Evolutionary conservation across 2,113 vertebrate species (phyloP), one percentile per base, ranked within the genome.

Genomic region (Pseudopodoces humilis): DNA sequence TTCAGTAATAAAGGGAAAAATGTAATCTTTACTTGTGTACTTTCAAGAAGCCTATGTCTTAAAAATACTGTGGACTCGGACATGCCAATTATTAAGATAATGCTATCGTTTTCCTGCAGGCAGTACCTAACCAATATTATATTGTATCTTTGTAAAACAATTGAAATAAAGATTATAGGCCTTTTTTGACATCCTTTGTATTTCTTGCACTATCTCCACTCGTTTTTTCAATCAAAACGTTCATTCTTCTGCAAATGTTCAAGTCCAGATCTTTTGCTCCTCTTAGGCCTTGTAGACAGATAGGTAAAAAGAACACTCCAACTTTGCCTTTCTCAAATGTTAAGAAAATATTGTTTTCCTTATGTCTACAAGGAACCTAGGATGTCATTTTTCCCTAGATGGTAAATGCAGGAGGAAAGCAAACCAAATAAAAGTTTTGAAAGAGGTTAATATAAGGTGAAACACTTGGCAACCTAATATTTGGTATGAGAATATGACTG

Each of bases 141-240:
- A 65, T 30, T 81, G 4, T 86, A 30, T 86, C 41, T 81, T 89
- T 94, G 90, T 85, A 46, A 92, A 97, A 90, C 71, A 94, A 96
- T 68, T 39, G 37, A 90, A 96, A 90, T 75, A 91, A 84, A 77
- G 93, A 60, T 30, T 37, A 70, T 24, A 88, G 23, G 14, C 33
- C 41, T 90, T 93, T 93, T 55, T 12, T 96, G 71, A 69, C 74
- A 84, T 88, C 6, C 41, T 35, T 0, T 75, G 6, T 87, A 25
- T 62, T 81, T 82, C 46, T 94, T 84, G 7, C 39, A 19, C 30
- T 83, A 31, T 80, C 56, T 49, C n/a, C 53, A n/a, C 49, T 69
- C 10, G 1, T 52, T 91, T 92, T 92, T 94, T 72, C 50, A 62
- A 28, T 13, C 10, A 81, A 58, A 70, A 39, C 28, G 7, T 78